These are phyloP conservation scores for Patella pellucida DNA, from an alignment of 2,888 invertebrate genomes.

Conservation along the genomic window DNA sequence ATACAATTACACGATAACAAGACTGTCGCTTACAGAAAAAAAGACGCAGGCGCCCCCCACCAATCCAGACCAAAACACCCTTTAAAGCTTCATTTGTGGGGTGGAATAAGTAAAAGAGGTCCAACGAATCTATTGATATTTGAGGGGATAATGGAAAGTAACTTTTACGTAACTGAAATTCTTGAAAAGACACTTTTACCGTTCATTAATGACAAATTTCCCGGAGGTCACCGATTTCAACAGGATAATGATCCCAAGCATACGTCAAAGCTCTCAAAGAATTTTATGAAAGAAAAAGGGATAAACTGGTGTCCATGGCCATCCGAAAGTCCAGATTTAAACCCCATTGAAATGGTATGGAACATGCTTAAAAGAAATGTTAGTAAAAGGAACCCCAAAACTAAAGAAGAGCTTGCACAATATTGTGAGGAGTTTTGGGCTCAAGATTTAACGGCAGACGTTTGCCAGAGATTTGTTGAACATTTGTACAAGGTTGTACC, in stretches of 20 bases:
- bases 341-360: conserved; percentile 19
- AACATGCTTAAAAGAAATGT: conserved; percentile 16
- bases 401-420: conserved; percentile 14
- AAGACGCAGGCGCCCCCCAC: neutral
- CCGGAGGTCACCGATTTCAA: neutral
- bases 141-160: too few species aligned
- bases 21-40: neutral
- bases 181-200: too few species aligned
- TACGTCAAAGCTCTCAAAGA: too few species aligned
- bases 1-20: too few species aligned
- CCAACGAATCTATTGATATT: too few species aligned
- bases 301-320: neutral
- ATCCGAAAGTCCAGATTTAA: conserved; percentile 10
- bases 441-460: neutral
- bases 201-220: too few species aligned
- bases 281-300: neutral
- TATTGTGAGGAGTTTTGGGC: too few species aligned
- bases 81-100: neutral
- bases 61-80: too few species aligned
- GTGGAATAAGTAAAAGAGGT: neutral
- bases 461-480: conserved; percentile 7
- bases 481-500: conserved; percentile 12
- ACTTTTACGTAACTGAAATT: too few species aligned
- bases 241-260: conserved; percentile 2
- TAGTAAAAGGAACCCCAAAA: neutral